These are phyloP conservation scores for Ormyrus thymus DNA, from an alignment of 2,888 invertebrate genomes.

Conservation along the genomic window DNA sequence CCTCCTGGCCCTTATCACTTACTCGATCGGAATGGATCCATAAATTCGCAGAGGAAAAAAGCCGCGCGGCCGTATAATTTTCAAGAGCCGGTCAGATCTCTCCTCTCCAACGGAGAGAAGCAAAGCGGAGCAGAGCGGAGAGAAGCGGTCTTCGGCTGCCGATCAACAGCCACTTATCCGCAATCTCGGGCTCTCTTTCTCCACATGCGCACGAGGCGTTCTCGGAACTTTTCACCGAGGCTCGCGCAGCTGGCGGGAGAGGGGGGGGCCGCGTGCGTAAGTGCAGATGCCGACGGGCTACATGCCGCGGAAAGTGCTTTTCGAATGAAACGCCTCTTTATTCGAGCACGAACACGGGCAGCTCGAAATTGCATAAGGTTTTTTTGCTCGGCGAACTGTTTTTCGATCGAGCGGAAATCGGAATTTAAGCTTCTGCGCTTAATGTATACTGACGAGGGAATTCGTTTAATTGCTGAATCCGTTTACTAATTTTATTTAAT, in stretches of 20 bases:
- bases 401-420: too few relatives aligned
- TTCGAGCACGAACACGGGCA: not conserved
- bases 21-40: too few relatives aligned
- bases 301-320: constrained; percentile 19
- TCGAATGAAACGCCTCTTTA: constrained; percentile 21
- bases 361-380: constrained; percentile 26
- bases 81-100: too few relatives aligned
- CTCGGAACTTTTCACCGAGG: constrained; percentile 40
- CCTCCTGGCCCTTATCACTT: too few relatives aligned
- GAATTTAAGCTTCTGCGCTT: too few relatives aligned
- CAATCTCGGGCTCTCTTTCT: constrained; percentile 3
- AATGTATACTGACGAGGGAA: too few relatives aligned
- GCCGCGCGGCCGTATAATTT: too few relatives aligned
- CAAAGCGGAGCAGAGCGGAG: too few relatives aligned
- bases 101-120: too few relatives aligned
- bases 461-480: too few relatives aligned
- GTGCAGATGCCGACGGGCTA: not conserved
- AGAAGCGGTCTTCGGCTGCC: not conserved
- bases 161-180: constrained; percentile 31
- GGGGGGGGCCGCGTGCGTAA: not conserved
- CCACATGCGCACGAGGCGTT: constrained; percentile 16
- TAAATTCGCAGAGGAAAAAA: too few relatives aligned
- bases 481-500: too few relatives aligned
- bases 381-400: not conserved
- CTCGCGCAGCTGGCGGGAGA: constrained; percentile 24